Percentiles rank a stretch among this genome's conserved stretches.
Evolutionary conservation across 2,113 vertebrate species (phyloP).

Genomic region (Illadopsis cleaveri): DNA sequence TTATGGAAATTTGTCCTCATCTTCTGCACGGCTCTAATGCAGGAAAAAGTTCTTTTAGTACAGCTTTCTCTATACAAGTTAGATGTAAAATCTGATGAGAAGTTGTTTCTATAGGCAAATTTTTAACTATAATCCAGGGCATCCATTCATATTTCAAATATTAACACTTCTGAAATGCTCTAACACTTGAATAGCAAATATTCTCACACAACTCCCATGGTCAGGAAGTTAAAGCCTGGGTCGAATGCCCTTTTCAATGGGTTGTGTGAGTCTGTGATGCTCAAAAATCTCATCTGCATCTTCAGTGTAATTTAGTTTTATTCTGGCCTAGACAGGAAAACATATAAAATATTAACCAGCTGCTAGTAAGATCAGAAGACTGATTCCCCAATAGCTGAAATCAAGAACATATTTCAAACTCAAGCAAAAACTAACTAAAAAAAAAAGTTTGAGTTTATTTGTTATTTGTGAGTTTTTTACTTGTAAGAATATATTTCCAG

Average conservation of each 20-base stretch:
- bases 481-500: background rate
- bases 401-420: background rate
- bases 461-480: background rate
- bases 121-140: background rate
- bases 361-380: background rate
- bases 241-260: background rate
- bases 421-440: background rate
- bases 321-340: background rate
- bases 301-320: background rate
- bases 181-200: background rate
- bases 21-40: background rate
- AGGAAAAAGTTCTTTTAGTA: background rate
- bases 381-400: background rate
- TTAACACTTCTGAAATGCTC: background rate
- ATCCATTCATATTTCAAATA: background rate
- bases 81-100: background rate
- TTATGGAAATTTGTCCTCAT: background rate
- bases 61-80: background rate
- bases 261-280: rapidly evolving
- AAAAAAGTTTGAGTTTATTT: background rate
- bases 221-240: background rate
- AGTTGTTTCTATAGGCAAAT: background rate
- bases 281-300: background rate
- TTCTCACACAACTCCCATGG: background rate
- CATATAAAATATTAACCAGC: background rate